phyloP scores from a whole-genome alignment of 2,888 invertebrate genomes.

The Chymomyza amoena region DNA sequence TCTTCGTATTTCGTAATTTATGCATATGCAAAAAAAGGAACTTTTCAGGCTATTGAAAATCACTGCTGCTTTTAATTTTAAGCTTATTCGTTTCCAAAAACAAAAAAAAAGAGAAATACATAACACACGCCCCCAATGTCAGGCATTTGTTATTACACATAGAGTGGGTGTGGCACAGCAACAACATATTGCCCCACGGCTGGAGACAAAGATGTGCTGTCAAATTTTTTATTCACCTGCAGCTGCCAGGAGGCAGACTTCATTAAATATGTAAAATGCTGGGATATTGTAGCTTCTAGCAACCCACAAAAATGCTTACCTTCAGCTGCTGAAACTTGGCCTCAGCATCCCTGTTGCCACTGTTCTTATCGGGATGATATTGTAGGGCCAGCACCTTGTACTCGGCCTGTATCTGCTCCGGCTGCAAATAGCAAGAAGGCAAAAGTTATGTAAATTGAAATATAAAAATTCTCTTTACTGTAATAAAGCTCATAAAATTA shows the following conservation, averaged over 20 bases:
- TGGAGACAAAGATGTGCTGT: background rate
- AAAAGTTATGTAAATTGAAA: conserved; percentile 3
- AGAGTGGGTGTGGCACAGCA: background rate
- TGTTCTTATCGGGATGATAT: conserved; percentile 96
- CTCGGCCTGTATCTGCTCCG: conserved; percentile 94
- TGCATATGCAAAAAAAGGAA: background rate
- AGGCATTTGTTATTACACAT: background rate
- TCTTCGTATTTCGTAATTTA: background rate
- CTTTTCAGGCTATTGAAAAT: background rate
- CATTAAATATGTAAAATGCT: conserved; percentile 64
- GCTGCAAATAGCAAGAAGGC: conserved; percentile 80
- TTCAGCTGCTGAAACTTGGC: conserved; percentile 91
- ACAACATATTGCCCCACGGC: background rate
- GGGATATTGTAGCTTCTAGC: background rate
- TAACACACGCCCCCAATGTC: background rate
- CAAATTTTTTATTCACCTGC: background rate
- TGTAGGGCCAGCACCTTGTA: conserved; percentile 92
- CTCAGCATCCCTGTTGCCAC: conserved; percentile 90
- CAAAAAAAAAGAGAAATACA: background rate
- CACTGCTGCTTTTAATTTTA: background rate
- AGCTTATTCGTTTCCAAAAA: background rate
- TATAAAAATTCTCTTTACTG: background rate
- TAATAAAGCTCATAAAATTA: background rate
- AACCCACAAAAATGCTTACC: conserved; percentile 79
- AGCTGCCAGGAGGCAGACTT: conserved; percentile 33